Conservation (phyloP, 1,140 invertebrate genomes). For the Magallana angulata region DNA sequence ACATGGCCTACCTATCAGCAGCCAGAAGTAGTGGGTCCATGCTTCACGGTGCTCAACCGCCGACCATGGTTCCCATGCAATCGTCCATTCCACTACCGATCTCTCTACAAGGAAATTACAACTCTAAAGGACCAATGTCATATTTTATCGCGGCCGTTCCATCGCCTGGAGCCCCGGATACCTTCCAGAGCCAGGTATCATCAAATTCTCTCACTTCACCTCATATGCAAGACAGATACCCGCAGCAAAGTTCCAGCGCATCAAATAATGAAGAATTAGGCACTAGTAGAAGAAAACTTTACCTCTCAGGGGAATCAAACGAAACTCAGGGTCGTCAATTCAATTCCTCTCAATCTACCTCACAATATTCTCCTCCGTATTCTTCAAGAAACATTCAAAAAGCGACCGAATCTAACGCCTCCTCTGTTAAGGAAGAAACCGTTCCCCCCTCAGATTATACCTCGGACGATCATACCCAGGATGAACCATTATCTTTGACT, state of each 20-base stretch:
- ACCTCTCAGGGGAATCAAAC: conserved; percentile 29
- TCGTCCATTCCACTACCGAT: conserved; percentile 38
- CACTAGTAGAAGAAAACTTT: conserved; percentile 15
- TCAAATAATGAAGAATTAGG: conserved; percentile 7
- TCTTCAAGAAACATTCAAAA: background rate
- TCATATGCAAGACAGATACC: conserved; percentile 1
- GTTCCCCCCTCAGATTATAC: conserved; percentile 37
- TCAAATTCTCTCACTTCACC: background rate
- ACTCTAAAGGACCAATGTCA: conserved; percentile 39
- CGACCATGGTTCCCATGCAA: conserved; percentile 39
- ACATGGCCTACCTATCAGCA: background rate
- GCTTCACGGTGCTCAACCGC: background rate
- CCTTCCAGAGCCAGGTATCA: background rate
- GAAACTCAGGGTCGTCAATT: conserved; percentile 38
- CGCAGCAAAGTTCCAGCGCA: background rate
- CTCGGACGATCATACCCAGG: conserved; percentile 56
- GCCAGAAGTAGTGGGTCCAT: conserved; percentile 22
- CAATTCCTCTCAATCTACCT: conserved; percentile 34
- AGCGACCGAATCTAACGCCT: background rate
- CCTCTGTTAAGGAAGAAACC: background rate
- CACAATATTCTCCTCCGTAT: conserved; percentile 11
- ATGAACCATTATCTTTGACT: conserved; percentile 64
- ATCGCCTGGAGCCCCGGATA: background rate
- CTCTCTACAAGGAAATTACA: conserved; percentile 43
- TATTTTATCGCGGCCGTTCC: conserved; percentile 46